These are phyloP conservation scores for Caenorhabditis sulstoni DNA, from an alignment of 2,888 invertebrate genomes.

Conservation along the genomic window DNA sequence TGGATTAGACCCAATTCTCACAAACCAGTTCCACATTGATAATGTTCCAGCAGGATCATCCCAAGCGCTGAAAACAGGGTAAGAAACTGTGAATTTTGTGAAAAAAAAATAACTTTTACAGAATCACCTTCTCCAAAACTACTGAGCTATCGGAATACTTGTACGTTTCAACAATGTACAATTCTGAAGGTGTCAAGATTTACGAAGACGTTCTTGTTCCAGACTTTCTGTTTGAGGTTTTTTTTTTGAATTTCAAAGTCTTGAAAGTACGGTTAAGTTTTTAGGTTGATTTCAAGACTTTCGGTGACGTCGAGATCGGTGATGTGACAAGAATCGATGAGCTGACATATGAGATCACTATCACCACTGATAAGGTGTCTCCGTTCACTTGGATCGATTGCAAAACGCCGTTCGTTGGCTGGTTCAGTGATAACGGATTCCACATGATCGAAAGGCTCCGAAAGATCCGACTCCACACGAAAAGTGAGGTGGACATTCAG, in stretches of 20 bases:
- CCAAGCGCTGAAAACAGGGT: slow-evolving; percentile 24
- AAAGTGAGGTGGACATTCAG: slow-evolving; percentile 35
- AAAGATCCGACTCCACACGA: slow-evolving; percentile 32
- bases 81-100: neutral
- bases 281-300: slow-evolving; percentile 54
- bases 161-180: slow-evolving; percentile 18
- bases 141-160: slow-evolving; percentile 46
- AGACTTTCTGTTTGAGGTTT: slow-evolving; percentile 53
- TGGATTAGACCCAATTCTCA: slow-evolving; percentile 59
- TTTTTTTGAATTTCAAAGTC: slow-evolving; percentile 1
- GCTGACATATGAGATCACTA: slow-evolving; percentile 58
- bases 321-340: slow-evolving; percentile 44
- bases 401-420: slow-evolving; percentile 58
- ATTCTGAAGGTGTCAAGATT: slow-evolving; percentile 15
- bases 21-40: slow-evolving; percentile 27
- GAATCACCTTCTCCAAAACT: slow-evolving; percentile 10
- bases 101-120: slow-evolving; percentile 13
- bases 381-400: slow-evolving; percentile 78
- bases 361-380: slow-evolving; percentile 64
- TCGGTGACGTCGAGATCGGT: slow-evolving; percentile 62
- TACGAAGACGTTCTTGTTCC: slow-evolving; percentile 50
- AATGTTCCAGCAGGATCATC: slow-evolving; percentile 24
- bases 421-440: slow-evolving; percentile 77
- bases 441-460: slow-evolving; percentile 58
- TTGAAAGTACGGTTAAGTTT: neutral